Percentiles rank a stretch among this genome's conserved stretches.
phyloP scores from a whole-genome alignment of 2,113 vertebrate genomes.

The Salvelinus alpinus region DNA sequence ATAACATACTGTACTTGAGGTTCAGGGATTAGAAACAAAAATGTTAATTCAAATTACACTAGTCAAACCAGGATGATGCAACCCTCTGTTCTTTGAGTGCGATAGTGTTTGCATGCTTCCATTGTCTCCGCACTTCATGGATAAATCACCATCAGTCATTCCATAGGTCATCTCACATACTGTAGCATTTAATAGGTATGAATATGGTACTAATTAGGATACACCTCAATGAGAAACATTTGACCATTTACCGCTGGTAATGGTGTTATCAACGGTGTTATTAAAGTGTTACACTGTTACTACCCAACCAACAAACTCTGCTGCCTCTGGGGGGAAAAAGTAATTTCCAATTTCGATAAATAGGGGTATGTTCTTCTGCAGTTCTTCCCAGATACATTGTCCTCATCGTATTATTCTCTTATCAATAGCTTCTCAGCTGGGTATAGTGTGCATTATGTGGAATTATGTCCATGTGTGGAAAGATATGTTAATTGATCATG shows the following conservation, averaged over 20 bases:
- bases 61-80: neutral
- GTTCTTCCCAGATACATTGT: too few relatives aligned
- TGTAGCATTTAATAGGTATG: neutral
- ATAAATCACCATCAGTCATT: neutral
- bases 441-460: too few relatives aligned
- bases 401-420: too few relatives aligned
- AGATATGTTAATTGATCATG: too few relatives aligned
- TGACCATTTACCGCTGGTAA: too few relatives aligned
- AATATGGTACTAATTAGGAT: neutral
- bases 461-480: too few relatives aligned
- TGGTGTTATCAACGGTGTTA: neutral
- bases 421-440: too few relatives aligned
- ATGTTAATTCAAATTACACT: neutral
- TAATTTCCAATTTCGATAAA: too few relatives aligned
- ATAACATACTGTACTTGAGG: constrained; percentile 12
- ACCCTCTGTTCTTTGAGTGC: neutral
- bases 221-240: neutral
- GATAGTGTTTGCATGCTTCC: neutral
- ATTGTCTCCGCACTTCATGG: neutral
- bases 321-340: too few relatives aligned
- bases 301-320: too few relatives aligned
- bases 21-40: constrained; percentile 2
- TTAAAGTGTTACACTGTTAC: neutral
- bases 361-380: too few relatives aligned
- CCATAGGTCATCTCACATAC: neutral